Conservation (phyloP, 1,140 invertebrate genomes). For the Pollicipes pollicipes region DNA sequence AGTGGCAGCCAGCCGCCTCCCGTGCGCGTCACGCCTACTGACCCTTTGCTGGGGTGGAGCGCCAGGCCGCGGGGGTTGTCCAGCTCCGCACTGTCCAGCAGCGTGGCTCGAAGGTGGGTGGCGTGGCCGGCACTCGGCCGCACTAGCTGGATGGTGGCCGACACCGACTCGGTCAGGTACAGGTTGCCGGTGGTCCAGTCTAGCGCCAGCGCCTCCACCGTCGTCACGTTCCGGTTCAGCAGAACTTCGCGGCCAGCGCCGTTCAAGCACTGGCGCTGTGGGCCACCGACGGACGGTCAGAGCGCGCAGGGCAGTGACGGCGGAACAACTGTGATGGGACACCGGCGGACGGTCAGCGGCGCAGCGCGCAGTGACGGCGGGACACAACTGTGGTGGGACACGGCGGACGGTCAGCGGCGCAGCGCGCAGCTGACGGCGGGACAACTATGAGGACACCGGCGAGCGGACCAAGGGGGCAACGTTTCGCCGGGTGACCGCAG, state of each 20-base stretch:
- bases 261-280: slow-evolving; percentile 51
- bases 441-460: no score
- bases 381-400: no score
- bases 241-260: slow-evolving; percentile 46
- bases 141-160: slow-evolving; percentile 50
- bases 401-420: no score
- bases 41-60: slow-evolving; percentile 60
- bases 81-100: slow-evolving; percentile 47
- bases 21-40: no score
- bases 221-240: slow-evolving; percentile 50
- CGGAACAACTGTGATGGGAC: slow-evolving; percentile 9
- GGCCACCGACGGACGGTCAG: slow-evolving; percentile 18
- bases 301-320: no score
- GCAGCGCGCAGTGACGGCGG: no score
- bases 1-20: no score
- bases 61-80: slow-evolving; percentile 73
- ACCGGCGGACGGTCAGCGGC: no score
- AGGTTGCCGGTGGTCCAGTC: slow-evolving; percentile 87
- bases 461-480: no score
- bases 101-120: slow-evolving; percentile 55
- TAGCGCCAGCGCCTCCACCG: slow-evolving; percentile 77
- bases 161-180: slow-evolving; percentile 70
- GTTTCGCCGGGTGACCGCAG: no score
- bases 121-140: slow-evolving; percentile 43
- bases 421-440: background rate